Conservation (phyloP, 2,113 vertebrate genomes). For the Labeo catla region DNA sequence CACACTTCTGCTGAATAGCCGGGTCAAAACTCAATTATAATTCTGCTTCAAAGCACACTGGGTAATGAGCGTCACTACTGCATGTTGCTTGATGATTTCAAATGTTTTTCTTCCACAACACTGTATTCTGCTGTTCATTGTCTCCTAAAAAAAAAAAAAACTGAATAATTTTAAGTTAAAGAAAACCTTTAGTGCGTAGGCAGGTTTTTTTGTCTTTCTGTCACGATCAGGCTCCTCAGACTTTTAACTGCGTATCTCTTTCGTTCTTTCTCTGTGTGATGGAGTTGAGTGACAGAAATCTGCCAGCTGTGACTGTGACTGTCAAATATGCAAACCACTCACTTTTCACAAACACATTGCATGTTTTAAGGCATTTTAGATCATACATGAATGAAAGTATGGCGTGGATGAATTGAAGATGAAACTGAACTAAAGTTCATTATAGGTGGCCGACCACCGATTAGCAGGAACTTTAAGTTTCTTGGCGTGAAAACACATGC, state of each 20-base stretch:
- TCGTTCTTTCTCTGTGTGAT: conserved; percentile 27
- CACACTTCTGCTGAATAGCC: too few species aligned
- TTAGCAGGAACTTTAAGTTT: background rate
- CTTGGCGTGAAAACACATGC: background rate
- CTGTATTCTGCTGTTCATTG: too few species aligned
- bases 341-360: conserved; percentile 9
- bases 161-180: background rate
- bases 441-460: background rate
- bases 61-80: too few species aligned
- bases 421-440: too few species aligned
- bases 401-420: background rate
- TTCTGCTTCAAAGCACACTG: too few species aligned
- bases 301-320: conserved; percentile 63
- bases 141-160: too few species aligned
- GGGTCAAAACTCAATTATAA: too few species aligned
- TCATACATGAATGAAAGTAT: background rate
- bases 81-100: too few species aligned
- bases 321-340: conserved; percentile 47
- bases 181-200: background rate
- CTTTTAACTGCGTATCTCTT: background rate
- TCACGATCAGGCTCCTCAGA: background rate
- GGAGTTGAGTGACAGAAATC: conserved; percentile 60
- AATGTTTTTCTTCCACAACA: too few species aligned
- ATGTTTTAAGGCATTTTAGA: background rate
- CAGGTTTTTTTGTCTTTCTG: background rate